Evolutionary conservation across 2,888 invertebrate genomes (phyloP), one percentile per base, ranked within the genome.

Genomic region (Parelbella ahira): DNA sequence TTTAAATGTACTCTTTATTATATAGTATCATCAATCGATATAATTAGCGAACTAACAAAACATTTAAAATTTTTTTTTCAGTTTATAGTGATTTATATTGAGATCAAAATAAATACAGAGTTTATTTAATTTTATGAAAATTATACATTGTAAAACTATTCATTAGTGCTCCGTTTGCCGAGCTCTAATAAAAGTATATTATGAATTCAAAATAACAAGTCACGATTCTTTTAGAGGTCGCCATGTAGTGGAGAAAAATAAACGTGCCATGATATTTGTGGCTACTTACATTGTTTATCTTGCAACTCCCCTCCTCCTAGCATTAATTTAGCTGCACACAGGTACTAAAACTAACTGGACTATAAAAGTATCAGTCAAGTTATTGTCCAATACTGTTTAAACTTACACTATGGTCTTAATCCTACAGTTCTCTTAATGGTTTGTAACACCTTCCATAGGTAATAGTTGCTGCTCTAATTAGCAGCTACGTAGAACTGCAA

Each of bases 211-310:
- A 83, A 78, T 86, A 87, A 86, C 83, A 81, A 88, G 86, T 87
- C 84, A 88, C 76, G 86, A 87, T 88, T 88, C 87, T 86, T 87
- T 88, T 88, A 88, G 88, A 86, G 83, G 80, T 83, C 83, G 83
- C 88, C 88, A 88, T 88, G 88, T 88, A 88, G 88, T 88, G 88
- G 86, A 88, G 84, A 88, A 84, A 83, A 88, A 88, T 88, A 88
- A 88, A 88, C 87, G 88, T 88, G 88, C 88, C 88, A 88, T 88
- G 87, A 87, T 87, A 87, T 87, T 87, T 86, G 86, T 87, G 87
- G 87, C 86, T 83, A 82, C 47, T 53, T 42, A 27, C 45, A 61
- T 69, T 64, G 75, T 81, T 81, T 64, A 54, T 67, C 73, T 76
- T 62, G 19, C 6, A 10, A 30, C 4, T 10, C 30, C 30, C 10